A percentile compares a stretch with the other conserved stretches of the same genome.
These are phyloP conservation scores for Labeo catla DNA, from an alignment of 2,113 vertebrate species.

Conservation along the genomic window DNA sequence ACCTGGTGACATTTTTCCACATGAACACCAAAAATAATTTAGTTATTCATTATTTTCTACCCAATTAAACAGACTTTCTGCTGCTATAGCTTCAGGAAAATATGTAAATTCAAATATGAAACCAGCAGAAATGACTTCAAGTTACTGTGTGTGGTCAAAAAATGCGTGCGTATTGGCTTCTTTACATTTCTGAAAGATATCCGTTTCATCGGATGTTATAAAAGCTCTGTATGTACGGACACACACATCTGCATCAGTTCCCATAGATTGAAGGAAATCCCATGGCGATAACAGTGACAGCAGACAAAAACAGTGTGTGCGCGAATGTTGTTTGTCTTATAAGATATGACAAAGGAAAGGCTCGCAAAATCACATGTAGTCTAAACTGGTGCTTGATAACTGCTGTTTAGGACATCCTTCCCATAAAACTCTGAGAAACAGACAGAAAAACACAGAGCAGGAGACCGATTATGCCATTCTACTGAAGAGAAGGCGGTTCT, in stretches of 20 bases:
- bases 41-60: no score
- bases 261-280: slow-evolving; percentile 47
- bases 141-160: background rate
- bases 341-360: slow-evolving; percentile 26
- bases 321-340: slow-evolving; percentile 14
- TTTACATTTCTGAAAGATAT: background rate
- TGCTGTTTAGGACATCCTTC: slow-evolving; percentile 11
- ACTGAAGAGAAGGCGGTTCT: background rate
- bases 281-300: slow-evolving; percentile 13
- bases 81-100: no score
- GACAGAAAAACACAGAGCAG: background rate
- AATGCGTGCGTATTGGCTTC: background rate
- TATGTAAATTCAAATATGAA: no score
- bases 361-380: slow-evolving; percentile 27
- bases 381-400: slow-evolving; percentile 36
- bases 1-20: no score
- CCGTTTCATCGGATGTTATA: background rate
- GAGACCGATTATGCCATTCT: background rate
- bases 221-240: slow-evolving; percentile 21
- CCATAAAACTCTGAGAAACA: slow-evolving; percentile 17
- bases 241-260: slow-evolving; percentile 9
- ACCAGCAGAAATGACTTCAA: no score
- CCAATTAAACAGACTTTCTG: no score
- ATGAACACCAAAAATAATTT: no score
- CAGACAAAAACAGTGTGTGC: slow-evolving; percentile 28